Evolutionary conservation across 2,888 invertebrate genomes (phyloP).

Genomic region (Hypomecis punctinalis): DNA sequence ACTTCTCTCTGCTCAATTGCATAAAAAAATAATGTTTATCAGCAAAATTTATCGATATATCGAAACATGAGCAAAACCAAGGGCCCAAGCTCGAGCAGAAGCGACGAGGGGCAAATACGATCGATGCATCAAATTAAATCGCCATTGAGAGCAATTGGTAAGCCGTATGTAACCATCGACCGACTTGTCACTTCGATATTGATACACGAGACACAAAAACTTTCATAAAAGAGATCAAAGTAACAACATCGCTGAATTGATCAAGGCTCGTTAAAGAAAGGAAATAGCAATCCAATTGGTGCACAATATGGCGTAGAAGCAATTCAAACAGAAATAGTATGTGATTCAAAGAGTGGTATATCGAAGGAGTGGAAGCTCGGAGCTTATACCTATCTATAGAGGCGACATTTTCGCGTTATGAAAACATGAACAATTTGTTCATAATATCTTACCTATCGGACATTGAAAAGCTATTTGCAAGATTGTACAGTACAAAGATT

Average conservation of each 20-base stretch:
- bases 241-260: conserved; percentile 7
- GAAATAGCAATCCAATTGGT: conserved; percentile 42
- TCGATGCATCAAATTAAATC: conserved; percentile 68
- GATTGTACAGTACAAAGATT: no score
- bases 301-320: conserved; percentile 18
- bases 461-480: no score
- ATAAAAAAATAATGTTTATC: background rate
- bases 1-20: background rate
- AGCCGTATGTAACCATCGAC: conserved; percentile 43
- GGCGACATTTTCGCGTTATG: no score
- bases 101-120: conserved; percentile 50
- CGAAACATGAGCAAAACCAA: conserved; percentile 13
- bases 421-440: no score
- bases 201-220: conserved; percentile 43
- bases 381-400: no score
- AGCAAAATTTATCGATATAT: conserved; percentile 5
- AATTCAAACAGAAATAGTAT: conserved; percentile 45
- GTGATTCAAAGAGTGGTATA: conserved; percentile 46
- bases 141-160: conserved; percentile 70
- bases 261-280: conserved; percentile 27
- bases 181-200: conserved; percentile 40
- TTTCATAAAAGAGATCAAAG: conserved; percentile 29
- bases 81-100: conserved; percentile 34
- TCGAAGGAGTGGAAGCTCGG: conserved; percentile 16
- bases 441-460: no score